These are phyloP conservation scores for Formica selysi DNA, from an alignment of 1,140 invertebrate species.

Conservation along the genomic window DNA sequence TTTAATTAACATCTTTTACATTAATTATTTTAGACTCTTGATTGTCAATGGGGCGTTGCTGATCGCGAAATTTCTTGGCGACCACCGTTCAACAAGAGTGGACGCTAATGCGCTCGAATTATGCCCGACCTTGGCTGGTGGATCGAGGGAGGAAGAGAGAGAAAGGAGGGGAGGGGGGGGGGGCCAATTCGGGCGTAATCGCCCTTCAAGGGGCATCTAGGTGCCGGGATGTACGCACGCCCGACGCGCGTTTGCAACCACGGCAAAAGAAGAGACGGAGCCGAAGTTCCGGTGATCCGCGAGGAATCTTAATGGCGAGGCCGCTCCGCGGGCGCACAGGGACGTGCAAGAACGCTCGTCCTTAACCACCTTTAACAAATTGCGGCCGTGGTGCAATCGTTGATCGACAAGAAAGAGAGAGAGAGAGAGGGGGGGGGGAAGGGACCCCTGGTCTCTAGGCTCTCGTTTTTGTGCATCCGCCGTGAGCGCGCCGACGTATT, in stretches of 20 bases:
- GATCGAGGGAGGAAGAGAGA: conserved; percentile 31
- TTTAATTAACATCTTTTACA: conserved; percentile 1
- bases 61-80: conserved; percentile 19
- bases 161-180: no score
- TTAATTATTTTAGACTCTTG: not conserved
- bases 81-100: conserved; percentile 28
- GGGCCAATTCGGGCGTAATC: conserved; percentile 73
- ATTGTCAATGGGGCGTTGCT: not conserved
- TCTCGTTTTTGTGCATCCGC: conserved; percentile 67
- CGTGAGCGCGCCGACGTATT: conserved; percentile 48
- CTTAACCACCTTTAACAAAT: conserved; percentile 78
- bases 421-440: not conserved
- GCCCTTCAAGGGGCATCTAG: conserved; percentile 73
- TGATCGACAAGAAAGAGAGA: conserved; percentile 62
- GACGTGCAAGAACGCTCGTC: conserved; percentile 74
- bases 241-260: conserved; percentile 36
- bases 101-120: conserved; percentile 74
- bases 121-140: conserved; percentile 69
- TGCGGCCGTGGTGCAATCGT: conserved; percentile 71
- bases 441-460: conserved; percentile 65
- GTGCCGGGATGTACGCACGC: conserved; percentile 59
- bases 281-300: conserved; percentile 77
- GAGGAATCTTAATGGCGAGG: conserved; percentile 78
- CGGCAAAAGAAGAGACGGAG: conserved; percentile 57
- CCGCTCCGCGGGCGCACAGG: conserved; percentile 44